Conservation (phyloP, 30 jellyfish, hydroid and myxozoan species). For the Hydractinia echinata region DNA sequence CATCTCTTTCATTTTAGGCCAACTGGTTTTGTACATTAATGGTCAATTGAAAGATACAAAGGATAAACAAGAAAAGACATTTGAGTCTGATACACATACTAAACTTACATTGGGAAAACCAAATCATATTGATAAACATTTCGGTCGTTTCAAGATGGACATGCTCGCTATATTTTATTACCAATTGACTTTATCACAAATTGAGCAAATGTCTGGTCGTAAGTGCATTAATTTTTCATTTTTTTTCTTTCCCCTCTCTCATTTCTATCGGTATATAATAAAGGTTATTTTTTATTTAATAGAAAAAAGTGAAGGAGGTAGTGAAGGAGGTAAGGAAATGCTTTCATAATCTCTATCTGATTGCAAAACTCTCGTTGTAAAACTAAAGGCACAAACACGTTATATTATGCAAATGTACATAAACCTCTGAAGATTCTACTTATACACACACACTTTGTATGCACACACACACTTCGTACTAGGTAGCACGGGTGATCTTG, state of each 20-base stretch:
- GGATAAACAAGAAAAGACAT: conserved; percentile 42
- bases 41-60: conserved; percentile 43
- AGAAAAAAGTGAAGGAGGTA: too few relatives aligned
- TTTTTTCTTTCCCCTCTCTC: background rate
- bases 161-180: conserved; percentile 65
- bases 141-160: conserved; percentile 77
- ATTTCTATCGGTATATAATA: too few relatives aligned
- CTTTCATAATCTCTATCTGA: too few relatives aligned
- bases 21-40: conserved; percentile 36
- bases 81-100: conserved; percentile 60
- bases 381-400: too few relatives aligned
- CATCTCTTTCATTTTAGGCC: background rate
- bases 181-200: conserved; percentile 14
- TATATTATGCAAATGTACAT: too few relatives aligned
- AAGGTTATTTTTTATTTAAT: too few relatives aligned
- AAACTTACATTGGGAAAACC: conserved; percentile 83
- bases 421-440: background rate
- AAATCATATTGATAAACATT: conserved; percentile 73
- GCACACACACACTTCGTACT: background rate
- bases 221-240: background rate
- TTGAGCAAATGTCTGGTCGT: background rate
- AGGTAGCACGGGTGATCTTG: background rate
- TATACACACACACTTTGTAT: background rate
- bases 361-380: too few relatives aligned
- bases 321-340: too few relatives aligned